These are phyloP conservation scores for Macheiramphus alcinus DNA, from an alignment of 2,113 vertebrate species.

Conservation along the genomic window DNA sequence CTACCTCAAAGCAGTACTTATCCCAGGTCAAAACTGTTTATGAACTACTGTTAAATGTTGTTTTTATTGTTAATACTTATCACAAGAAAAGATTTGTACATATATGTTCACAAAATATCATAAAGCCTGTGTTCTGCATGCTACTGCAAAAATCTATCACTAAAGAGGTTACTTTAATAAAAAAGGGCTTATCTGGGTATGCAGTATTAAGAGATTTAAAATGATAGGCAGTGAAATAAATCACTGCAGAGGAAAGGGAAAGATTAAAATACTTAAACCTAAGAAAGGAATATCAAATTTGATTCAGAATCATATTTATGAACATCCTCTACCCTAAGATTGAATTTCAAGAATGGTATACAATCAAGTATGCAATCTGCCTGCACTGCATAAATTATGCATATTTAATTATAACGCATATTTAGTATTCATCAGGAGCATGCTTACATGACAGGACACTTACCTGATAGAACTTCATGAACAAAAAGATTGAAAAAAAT, in stretches of 20 bases:
- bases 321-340: not conserved
- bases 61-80: constrained; percentile 33
- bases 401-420: not conserved
- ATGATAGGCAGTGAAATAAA: constrained; percentile 39
- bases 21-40: not conserved
- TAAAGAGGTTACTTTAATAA: constrained; percentile 36
- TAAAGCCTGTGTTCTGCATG: not conserved
- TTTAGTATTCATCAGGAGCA: not conserved
- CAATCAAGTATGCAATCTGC: not conserved
- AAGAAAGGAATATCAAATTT: constrained; percentile 2
- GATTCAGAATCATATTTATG: not conserved
- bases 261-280: not conserved
- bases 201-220: constrained; percentile 43
- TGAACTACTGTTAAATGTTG: not conserved
- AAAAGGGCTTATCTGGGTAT: not conserved
- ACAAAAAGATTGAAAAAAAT: not conserved
- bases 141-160: constrained; percentile 47
- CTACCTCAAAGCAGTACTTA: not conserved
- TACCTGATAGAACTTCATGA: not conserved
- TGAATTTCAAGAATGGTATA: not conserved
- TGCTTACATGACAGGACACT: not conserved
- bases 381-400: not conserved
- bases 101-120: constrained; percentile 20
- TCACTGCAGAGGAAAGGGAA: constrained; percentile 8
- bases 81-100: constrained; percentile 3